Evolutionary conservation across 2,113 vertebrate species (phyloP).

Genomic region (Oenanthe oenanthe): DNA sequence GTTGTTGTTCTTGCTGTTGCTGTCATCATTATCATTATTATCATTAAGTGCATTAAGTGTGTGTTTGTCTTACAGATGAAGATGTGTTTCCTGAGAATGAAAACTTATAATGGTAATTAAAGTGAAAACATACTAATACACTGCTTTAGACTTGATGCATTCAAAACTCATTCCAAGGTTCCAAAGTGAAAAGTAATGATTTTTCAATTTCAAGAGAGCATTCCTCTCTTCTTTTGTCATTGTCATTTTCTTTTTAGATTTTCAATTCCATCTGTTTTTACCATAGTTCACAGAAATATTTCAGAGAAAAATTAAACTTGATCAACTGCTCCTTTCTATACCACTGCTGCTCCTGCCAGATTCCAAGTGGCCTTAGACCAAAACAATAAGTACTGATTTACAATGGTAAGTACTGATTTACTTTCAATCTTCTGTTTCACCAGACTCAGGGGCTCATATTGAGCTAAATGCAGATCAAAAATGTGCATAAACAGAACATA

Average conservation of each 20-base stretch:
- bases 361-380: background rate
- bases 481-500: background rate
- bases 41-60: background rate
- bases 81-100: background rate
- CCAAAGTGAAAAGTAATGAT: background rate
- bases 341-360: background rate
- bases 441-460: background rate
- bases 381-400: background rate
- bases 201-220: background rate
- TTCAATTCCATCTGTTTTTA: conserved; percentile 7
- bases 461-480: background rate
- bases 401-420: background rate
- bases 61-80: background rate
- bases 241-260: background rate
- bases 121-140: background rate
- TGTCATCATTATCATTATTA: background rate
- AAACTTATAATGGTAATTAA: background rate
- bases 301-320: background rate
- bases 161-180: background rate
- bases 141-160: background rate
- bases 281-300: background rate
- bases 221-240: background rate
- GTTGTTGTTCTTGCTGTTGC: background rate
- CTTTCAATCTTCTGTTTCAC: background rate
- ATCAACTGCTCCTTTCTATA: background rate